Evolutionary conservation across 2,888 invertebrate species (phyloP), one percentile per base, ranked within the genome.

Genomic region (Drosophila limbata): DNA sequence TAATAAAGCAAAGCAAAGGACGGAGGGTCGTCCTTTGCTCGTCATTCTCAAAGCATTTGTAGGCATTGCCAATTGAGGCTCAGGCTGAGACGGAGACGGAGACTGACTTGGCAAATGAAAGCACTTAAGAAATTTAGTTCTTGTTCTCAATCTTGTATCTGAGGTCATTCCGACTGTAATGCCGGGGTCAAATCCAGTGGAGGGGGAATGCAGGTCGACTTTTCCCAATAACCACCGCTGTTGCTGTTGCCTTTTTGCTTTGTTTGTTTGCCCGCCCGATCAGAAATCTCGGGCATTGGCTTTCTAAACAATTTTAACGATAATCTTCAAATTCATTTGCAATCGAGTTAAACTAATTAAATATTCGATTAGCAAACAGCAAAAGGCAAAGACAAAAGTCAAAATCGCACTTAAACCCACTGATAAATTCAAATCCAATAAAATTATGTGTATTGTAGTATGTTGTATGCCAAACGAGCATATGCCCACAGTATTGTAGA

Each of bases 131-230:
- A 84, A 86, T 86, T 78, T 78, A 84, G 75, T 78, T 81, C 84
- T 86, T 84, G 87, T 88, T 84, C 87, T 64, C 89, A 81, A 88
- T 78, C 87, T 86, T 88, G 87, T 88, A 76, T 78, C 80, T 86
- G 79, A 88, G 89, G 87, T 86, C 75, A 68, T 69, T 71, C 53
- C 35, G 55, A n/a, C 11, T 11, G 40, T 42, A 19, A 19, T 10
- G 11, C 17, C 13, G 5, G 42, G 19, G 42, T 42, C 19, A 42
- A 19, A 42, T 19, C 25, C 15, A 21, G 19, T 44, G 53, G 72
- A n/a, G 28, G 10, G 40, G 35, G 21, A 10, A 21, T 9, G 25
- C 42, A 45, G 11, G 19, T 15, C 52, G 39, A 40, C 74, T 74
- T 42, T 44, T 48, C 25, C 35, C 45, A 57, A 21, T 39, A 31